These are phyloP conservation scores for Rhadina sibilatrix DNA, from an alignment of 2,113 vertebrate genomes.

Conservation along the genomic window DNA sequence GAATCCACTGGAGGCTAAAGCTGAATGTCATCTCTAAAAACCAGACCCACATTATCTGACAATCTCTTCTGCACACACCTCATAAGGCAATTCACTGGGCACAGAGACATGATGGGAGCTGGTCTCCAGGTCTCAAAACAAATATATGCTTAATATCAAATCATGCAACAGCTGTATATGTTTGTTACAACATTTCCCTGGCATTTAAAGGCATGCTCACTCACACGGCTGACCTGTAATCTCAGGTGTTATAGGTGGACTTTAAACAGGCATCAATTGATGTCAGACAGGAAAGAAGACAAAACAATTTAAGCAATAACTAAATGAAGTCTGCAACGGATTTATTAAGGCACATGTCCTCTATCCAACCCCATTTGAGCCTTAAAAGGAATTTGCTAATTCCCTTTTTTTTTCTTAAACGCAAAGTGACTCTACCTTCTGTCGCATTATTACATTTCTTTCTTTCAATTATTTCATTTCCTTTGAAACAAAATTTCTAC, in stretches of 20 bases:
- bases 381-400: not conserved
- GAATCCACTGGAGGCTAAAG: not conserved
- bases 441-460: not conserved
- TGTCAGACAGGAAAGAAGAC: not conserved
- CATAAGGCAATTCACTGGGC: not conserved
- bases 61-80: not conserved
- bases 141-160: not conserved
- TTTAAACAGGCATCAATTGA: not conserved
- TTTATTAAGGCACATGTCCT: not conserved
- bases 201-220: not conserved
- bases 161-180: not conserved
- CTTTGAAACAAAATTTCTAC: not conserved
- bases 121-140: not conserved
- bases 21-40: not conserved
- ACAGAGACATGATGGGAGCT: not conserved
- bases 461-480: conserved; percentile 36
- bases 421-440: not conserved
- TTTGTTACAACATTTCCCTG: not conserved
- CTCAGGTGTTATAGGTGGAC: not conserved
- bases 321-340: not conserved
- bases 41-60: not conserved
- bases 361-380: not conserved
- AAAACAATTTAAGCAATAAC: not conserved
- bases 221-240: not conserved
- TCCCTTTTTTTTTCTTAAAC: not conserved